phyloP scores from a whole-genome alignment of 92 coral and sea anemone species.

The Porites divaricata region DNA sequence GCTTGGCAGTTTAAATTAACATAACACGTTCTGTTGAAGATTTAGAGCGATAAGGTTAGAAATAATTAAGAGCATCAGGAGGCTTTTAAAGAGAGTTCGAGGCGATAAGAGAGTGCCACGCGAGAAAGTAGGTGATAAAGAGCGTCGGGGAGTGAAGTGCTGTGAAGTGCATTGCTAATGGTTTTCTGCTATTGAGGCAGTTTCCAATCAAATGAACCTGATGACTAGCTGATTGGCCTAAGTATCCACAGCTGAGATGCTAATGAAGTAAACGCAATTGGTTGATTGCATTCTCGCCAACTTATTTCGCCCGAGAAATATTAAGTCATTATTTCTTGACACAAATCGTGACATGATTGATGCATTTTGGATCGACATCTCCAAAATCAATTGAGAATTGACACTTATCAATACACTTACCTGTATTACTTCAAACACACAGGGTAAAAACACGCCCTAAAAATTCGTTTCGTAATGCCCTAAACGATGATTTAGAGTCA shows the following conservation, averaged over 20 bases:
- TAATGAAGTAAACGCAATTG: conserved; percentile 87
- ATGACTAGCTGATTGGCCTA: conserved; percentile 92
- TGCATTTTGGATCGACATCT: conserved; percentile 73
- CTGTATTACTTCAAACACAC: conserved; percentile 4
- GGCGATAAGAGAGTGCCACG: conserved; percentile 48
- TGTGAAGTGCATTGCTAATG: conserved; percentile 58
- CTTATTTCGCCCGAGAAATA: conserved; percentile 87
- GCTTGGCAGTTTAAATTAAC: conserved; percentile 50
- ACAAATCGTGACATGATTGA: conserved; percentile 84
- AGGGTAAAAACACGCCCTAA: conserved; percentile 10
- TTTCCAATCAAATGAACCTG: conserved; percentile 74
- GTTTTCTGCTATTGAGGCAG: conserved; percentile 65
- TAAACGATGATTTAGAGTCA: conserved; percentile 7
- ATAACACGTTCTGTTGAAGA: conserved; percentile 62
- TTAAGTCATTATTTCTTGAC: conserved; percentile 94
- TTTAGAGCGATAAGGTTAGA: conserved; percentile 56
- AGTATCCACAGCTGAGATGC: conserved; percentile 96
- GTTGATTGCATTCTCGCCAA: conserved; percentile 76
- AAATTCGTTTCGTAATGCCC: neutral
- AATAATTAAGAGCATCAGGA: conserved; percentile 57
- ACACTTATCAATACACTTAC: conserved; percentile 38
- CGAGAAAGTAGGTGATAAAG: conserved; percentile 47
- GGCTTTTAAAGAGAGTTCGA: conserved; percentile 43
- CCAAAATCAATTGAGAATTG: conserved; percentile 69
- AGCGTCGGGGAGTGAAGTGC: conserved; percentile 31